Evolutionary conservation across 2,113 vertebrate species (phyloP).

Genomic region (Laticauda colubrina): DNA sequence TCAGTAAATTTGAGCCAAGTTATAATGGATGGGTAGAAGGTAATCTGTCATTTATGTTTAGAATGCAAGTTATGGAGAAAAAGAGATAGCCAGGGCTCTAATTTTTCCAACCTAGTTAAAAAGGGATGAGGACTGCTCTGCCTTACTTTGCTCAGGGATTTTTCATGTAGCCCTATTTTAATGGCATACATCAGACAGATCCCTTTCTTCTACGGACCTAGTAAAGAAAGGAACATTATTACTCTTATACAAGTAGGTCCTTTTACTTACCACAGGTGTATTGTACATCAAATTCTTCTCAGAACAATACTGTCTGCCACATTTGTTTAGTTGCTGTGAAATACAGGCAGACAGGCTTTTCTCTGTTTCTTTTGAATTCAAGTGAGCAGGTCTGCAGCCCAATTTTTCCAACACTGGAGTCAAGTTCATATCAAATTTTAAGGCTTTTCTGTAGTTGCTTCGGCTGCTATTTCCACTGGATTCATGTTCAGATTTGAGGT

Average conservation of each 20-base stretch:
- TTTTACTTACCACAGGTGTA: constrained; percentile 43
- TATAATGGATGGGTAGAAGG: neutral
- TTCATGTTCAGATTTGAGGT: constrained; percentile 37
- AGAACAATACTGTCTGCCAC: neutral
- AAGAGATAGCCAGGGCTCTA: neutral
- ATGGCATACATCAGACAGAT: neutral
- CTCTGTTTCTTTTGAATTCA: constrained; percentile 31
- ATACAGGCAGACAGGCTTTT: constrained; percentile 8
- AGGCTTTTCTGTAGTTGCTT: neutral
- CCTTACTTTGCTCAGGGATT: neutral
- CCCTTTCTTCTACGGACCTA: neutral
- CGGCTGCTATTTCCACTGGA: constrained; percentile 24
- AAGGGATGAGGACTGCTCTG: neutral
- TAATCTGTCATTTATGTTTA: neutral
- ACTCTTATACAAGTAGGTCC: neutral
- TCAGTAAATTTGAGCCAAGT: neutral
- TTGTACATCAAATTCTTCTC: constrained; percentile 32
- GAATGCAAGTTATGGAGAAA: neutral
- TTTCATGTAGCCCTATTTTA: neutral
- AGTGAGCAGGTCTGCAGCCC: constrained; percentile 32
- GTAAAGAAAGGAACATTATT: neutral
- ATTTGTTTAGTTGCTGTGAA: constrained; percentile 15
- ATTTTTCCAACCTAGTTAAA: neutral
- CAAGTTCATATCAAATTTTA: neutral
- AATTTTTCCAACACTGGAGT: neutral